Percentiles rank a stretch among this genome's conserved stretches.
Conservation (phyloP, 2,113 vertebrate genomes). For the Sturnus vulgaris region DNA sequence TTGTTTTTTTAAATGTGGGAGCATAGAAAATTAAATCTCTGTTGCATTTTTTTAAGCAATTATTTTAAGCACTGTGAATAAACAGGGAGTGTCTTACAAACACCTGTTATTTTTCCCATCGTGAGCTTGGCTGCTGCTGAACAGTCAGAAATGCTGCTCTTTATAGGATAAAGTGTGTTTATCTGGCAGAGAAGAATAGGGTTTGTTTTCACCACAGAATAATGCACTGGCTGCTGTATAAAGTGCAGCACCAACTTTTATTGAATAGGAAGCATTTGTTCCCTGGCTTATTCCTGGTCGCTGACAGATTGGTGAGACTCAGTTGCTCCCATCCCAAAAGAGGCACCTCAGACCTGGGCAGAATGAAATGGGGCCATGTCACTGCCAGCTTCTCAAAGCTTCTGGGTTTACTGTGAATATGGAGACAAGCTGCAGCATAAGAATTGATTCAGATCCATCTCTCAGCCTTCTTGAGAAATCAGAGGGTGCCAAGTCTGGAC, state of each 20-base stretch:
- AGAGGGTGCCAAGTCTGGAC: background rate
- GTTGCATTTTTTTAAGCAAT: constrained; percentile 35
- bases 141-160: constrained; percentile 50
- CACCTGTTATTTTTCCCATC: constrained; percentile 67
- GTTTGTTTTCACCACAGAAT: constrained; percentile 52
- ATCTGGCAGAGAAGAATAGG: constrained; percentile 49
- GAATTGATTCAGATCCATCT: background rate
- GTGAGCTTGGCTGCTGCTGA: constrained; percentile 32
- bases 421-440: background rate
- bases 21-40: constrained; percentile 59
- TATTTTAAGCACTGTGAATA: constrained; percentile 68
- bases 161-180: constrained; percentile 52
- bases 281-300: background rate
- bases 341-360: background rate
- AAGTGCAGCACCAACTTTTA: background rate
- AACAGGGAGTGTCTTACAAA: constrained; percentile 60
- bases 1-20: constrained; percentile 16
- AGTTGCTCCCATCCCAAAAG: background rate
- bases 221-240: background rate
- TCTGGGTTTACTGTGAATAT: background rate
- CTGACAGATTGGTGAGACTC: background rate
- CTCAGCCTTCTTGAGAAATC: background rate
- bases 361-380: background rate
- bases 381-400: background rate
- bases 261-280: background rate